Base-by-base conservation (phyloP, 1,140 invertebrate species). In the Probaryconus sp. region DNA sequence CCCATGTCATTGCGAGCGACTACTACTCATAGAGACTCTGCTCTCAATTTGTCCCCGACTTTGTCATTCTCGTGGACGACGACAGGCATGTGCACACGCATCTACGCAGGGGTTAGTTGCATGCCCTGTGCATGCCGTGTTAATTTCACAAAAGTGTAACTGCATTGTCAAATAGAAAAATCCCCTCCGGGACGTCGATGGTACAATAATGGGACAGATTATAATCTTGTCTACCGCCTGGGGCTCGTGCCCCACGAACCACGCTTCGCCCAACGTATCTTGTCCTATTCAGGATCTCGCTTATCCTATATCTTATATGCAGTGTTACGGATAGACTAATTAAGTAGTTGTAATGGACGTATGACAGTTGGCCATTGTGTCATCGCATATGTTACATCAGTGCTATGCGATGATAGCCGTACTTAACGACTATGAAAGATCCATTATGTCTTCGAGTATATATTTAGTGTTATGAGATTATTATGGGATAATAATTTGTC, bases 121-220 rank as follows among this genome's bases (percentile, higher is more conserved):
- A n/a, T n/a, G n/a, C n/a, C n/a, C n/a, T n/a, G n/a, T n/a, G 73
- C 81, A 77, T 79, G 64, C 47, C 73, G 83, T 81, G 83, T 82
- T 85, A 86, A 88, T 86, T 84, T 83, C 80, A 86, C 83, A 87
- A 86, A 86, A 85, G 81, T 85, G 81, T 84, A 87, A 87, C 81
- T 84, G 83, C 83, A 87, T 87, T 87, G 85, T 87, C 79, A 67
- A 77, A 71, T 78, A 75, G 79, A 82, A 80, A 85, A 85, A 83
- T 86, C 86, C 83, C 85, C 85, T 81, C 68, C 81, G 86, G 84
- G 83, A 85, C 79, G 84, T 86, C 85, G 85, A 88, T 87, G 86
- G 83, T 80, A 88, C 85, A 88, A 87, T 88, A 88, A 88, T 88
- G 85, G 86, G 76, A 81, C 85, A 87, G 86, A 88, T 88, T 87